Conservation (phyloP, 2,113 vertebrate genomes). For the Centropristis striata region DNA sequence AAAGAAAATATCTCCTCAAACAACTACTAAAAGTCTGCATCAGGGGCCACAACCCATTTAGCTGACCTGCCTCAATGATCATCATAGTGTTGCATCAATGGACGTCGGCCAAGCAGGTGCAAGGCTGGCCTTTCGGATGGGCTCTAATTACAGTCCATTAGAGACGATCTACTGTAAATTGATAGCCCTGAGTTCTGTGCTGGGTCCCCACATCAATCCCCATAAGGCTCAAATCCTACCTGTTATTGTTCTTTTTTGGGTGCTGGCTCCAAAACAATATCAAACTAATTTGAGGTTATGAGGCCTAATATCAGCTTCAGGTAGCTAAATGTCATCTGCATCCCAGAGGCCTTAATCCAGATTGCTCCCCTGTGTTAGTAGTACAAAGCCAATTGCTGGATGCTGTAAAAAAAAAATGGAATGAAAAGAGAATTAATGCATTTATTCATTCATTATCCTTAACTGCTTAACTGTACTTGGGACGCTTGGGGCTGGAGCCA, state of each 20-base stretch:
- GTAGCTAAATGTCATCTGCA: slow-evolving; percentile 48
- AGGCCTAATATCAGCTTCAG: slow-evolving; percentile 52
- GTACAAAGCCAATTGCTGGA: too few species aligned
- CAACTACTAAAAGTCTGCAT: too few species aligned
- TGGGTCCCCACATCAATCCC: slow-evolving; percentile 64
- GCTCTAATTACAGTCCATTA: slow-evolving; percentile 40
- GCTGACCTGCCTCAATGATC: slow-evolving; percentile 54
- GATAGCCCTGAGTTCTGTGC: slow-evolving; percentile 57
- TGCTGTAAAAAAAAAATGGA: too few species aligned
- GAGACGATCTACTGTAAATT: slow-evolving; percentile 70
- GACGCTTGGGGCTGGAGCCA: too few species aligned
- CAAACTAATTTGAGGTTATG: slow-evolving; percentile 64
- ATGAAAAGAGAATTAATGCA: too few species aligned
- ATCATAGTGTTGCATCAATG: slow-evolving; percentile 47
- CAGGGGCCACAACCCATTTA: slow-evolving; percentile 34
- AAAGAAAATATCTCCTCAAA: slow-evolving; percentile 45
- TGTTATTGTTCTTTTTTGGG: slow-evolving; percentile 63
- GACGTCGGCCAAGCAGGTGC: slow-evolving; percentile 59
- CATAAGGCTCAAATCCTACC: slow-evolving; percentile 57
- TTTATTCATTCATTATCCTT: too few species aligned
- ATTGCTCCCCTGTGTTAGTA: slow-evolving; percentile 37
- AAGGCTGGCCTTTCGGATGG: slow-evolving; percentile 16
- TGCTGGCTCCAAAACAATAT: slow-evolving; percentile 58
- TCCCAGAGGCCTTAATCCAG: slow-evolving; percentile 31
- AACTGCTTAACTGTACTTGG: too few species aligned